Conservation (phyloP, 2,888 invertebrate species). For the Drosophila macrospina region DNA sequence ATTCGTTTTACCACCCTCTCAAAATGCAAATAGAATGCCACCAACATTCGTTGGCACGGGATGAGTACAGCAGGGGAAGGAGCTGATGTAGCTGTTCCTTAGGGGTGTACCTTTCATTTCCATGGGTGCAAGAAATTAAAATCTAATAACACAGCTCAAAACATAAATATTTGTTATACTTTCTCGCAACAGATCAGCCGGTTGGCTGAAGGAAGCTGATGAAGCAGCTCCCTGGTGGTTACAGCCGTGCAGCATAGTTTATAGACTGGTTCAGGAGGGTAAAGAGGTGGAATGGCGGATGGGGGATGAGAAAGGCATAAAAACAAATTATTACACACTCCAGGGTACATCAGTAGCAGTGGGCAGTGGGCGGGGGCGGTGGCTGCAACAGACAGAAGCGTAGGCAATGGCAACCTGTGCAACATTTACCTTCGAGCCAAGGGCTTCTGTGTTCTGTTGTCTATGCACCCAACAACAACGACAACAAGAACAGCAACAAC, state of each 20-base stretch:
- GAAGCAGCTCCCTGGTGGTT: conserved; percentile 42
- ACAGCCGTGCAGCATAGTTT: conserved; percentile 52
- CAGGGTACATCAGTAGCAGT: conserved; percentile 21
- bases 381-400: conserved; percentile 70
- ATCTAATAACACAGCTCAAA: conserved; percentile 79
- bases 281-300: background rate
- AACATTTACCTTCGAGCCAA: conserved; percentile 60
- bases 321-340: conserved; percentile 77
- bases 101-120: conserved; percentile 61
- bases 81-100: conserved; percentile 6
- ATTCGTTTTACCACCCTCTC: conserved; percentile 47
- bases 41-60: conserved; percentile 61
- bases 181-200: conserved; percentile 55
- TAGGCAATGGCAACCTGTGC: conserved; percentile 77
- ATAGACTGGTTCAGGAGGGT: background rate
- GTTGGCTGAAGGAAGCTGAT: conserved; percentile 54
- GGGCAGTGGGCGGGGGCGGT: conserved; percentile 25
- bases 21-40: conserved; percentile 68
- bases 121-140: conserved; percentile 80
- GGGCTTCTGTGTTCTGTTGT: conserved; percentile 60
- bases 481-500: conserved; percentile 21
- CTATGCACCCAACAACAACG: conserved; percentile 35
- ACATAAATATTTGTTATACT: conserved; percentile 80
- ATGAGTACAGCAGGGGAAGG: background rate
- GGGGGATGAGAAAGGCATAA: conserved; percentile 46